Percentiles rank a stretch among this genome's conserved stretches.
Evolutionary conservation across 2,797 vertebrate genomes (phyloP).

Genomic region (Loris lydekkerianus): DNA sequence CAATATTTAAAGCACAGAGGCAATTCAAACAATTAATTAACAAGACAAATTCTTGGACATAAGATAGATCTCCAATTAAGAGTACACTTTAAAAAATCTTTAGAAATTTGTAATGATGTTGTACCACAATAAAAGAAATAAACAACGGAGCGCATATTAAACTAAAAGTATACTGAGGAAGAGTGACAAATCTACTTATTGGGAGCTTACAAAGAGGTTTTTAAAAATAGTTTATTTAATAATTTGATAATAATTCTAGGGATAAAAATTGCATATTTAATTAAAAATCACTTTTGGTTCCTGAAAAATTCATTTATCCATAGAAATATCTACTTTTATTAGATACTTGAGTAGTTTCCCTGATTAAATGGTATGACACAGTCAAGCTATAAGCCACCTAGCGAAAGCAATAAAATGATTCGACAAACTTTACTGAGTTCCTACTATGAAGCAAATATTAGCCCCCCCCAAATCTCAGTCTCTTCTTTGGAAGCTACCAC

Average conservation of each 20-base stretch:
- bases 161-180: neutral
- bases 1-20: slow-evolving; percentile 13
- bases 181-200: slow-evolving; percentile 19
- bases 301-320: slow-evolving; percentile 14
- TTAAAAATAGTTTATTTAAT: neutral
- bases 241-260: slow-evolving; percentile 11
- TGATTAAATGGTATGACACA: slow-evolving; percentile 21
- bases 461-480: neutral
- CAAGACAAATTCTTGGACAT: slow-evolving; percentile 24
- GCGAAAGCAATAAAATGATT: slow-evolving; percentile 43
- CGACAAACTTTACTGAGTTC: neutral
- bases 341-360: neutral
- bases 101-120: neutral
- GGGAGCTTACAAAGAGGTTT: neutral
- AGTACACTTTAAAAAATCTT: neutral
- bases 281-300: slow-evolving; percentile 10
- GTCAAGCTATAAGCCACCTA: neutral
- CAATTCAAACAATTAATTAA: slow-evolving; percentile 39
- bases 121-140: neutral
- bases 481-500: neutral
- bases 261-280: slow-evolving; percentile 25
- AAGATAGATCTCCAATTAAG: slow-evolving; percentile 6
- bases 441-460: slow-evolving; percentile 4
- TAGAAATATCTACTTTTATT: slow-evolving; percentile 30
- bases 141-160: neutral